Conservation (phyloP, 2,888 invertebrate species). For the Ormyrus rosae region DNA sequence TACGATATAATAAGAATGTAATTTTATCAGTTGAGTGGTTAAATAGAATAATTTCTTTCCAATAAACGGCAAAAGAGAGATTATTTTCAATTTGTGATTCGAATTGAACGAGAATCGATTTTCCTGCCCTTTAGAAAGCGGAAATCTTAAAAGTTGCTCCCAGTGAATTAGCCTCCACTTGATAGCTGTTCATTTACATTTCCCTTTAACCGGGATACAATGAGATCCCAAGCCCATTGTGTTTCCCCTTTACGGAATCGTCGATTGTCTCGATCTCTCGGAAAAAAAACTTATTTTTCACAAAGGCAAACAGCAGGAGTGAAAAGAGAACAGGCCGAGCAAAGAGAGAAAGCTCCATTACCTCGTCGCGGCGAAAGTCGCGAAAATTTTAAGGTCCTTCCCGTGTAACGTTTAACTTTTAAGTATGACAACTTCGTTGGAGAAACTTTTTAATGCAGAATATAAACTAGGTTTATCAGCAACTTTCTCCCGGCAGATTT, state of each 20-base stretch:
- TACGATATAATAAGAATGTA: no score
- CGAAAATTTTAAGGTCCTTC: slow-evolving; percentile 28
- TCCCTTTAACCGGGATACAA: background rate
- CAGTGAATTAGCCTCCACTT: slow-evolving; percentile 20
- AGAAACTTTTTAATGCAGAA: slow-evolving; percentile 47
- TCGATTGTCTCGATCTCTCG: slow-evolving; percentile 25
- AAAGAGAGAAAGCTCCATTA: no score
- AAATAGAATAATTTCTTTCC: no score
- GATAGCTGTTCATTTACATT: slow-evolving; percentile 21
- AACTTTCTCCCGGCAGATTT: slow-evolving; percentile 38
- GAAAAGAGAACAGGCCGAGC: no score
- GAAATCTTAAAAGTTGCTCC: slow-evolving; percentile 1
- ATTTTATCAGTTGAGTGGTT: no score
- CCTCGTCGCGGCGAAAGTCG: background rate
- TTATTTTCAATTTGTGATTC: no score
- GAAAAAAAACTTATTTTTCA: slow-evolving; percentile 8
- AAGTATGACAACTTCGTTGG: slow-evolving; percentile 43
- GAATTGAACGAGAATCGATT: background rate
- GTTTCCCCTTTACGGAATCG: slow-evolving; percentile 14
- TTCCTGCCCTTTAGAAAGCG: background rate
- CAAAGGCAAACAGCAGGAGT: background rate
- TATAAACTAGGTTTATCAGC: slow-evolving; percentile 50
- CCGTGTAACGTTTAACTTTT: slow-evolving; percentile 47
- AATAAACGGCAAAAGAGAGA: no score
- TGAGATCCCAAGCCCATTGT: background rate